Percentiles rank a stretch among this genome's conserved stretches.
These are phyloP conservation scores for Chrosomus eos DNA, from an alignment of 2,797 vertebrate species.

Conservation along the genomic window DNA sequence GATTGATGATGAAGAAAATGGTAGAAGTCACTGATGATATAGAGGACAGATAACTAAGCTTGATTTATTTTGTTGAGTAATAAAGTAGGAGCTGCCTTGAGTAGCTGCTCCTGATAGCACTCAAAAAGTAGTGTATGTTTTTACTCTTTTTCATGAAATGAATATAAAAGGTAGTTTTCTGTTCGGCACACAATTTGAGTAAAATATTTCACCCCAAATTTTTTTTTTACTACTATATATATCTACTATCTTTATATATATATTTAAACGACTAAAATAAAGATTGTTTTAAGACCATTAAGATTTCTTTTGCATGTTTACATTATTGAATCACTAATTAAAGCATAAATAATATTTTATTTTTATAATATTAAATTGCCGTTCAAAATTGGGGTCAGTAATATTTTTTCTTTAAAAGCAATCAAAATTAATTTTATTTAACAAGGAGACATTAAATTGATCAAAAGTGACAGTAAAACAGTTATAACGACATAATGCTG, in stretches of 20 bases:
- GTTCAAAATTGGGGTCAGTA: background rate
- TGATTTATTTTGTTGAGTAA: slow-evolving; percentile 45
- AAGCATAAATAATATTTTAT: background rate
- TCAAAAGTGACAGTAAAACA: too few relatives aligned
- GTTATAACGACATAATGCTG: too few relatives aligned
- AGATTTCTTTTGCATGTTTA: background rate
- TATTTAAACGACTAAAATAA: too few relatives aligned
- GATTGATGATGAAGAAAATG: slow-evolving; percentile 11
- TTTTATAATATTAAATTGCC: background rate
- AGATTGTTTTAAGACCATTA: background rate
- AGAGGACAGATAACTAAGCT: slow-evolving; percentile 32
- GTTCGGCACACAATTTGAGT: background rate
- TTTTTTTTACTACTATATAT: too few relatives aligned
- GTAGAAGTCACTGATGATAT: slow-evolving; percentile 26
- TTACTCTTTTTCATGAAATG: background rate
- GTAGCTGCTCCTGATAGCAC: slow-evolving; percentile 5
- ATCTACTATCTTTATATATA: too few relatives aligned
- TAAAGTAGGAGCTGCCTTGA: slow-evolving; percentile 21
- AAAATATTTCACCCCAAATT: background rate
- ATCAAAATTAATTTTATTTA: too few relatives aligned
- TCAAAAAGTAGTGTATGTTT: background rate
- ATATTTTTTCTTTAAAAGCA: background rate
- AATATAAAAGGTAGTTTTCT: background rate
- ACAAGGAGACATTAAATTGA: too few relatives aligned
- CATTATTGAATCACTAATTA: background rate